These are phyloP conservation scores for Ophioninae sp. DNA, from an alignment of 2,888 invertebrate genomes.

Conservation along the genomic window DNA sequence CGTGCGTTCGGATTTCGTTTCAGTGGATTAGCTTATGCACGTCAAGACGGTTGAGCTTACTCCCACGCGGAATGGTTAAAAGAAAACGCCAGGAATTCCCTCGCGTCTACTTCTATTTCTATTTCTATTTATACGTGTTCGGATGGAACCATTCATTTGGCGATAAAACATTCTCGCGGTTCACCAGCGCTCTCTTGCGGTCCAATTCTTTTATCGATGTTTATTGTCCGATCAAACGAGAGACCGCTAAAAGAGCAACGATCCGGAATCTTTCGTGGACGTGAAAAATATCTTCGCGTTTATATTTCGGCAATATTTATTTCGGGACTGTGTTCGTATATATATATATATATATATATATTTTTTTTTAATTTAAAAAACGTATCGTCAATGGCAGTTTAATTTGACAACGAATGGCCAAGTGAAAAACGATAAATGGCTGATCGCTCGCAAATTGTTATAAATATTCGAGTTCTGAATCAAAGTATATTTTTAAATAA, in stretches of 20 bases:
- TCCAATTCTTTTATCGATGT: slow-evolving; percentile 31
- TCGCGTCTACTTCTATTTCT: slow-evolving; percentile 72
- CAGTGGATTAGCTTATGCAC: background rate
- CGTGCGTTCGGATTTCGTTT: no score
- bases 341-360: background rate
- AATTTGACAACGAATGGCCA: background rate
- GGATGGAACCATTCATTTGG: slow-evolving; percentile 11
- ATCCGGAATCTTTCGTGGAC: background rate
- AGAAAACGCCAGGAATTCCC: slow-evolving; percentile 61
- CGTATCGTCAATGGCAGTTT: background rate
- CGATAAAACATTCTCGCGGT: slow-evolving; percentile 21
- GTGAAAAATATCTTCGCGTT: background rate
- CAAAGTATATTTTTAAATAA: no score
- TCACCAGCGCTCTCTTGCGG: background rate
- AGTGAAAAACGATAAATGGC: slow-evolving; percentile 32
- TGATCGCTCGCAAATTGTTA: background rate
- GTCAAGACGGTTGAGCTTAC: slow-evolving; percentile 13
- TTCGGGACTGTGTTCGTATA: no score
- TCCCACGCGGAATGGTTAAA: slow-evolving; percentile 12
- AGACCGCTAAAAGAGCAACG: background rate
- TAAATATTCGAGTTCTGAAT: no score
- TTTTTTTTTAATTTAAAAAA: background rate
- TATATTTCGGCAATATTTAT: background rate
- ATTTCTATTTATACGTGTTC: slow-evolving; percentile 67
- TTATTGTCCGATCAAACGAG: slow-evolving; percentile 26